A percentile compares a stretch with the other conserved stretches of the same genome.
These are phyloP conservation scores for Plotosus lineatus DNA, from an alignment of 2,113 vertebrate species.

Conservation along the genomic window DNA sequence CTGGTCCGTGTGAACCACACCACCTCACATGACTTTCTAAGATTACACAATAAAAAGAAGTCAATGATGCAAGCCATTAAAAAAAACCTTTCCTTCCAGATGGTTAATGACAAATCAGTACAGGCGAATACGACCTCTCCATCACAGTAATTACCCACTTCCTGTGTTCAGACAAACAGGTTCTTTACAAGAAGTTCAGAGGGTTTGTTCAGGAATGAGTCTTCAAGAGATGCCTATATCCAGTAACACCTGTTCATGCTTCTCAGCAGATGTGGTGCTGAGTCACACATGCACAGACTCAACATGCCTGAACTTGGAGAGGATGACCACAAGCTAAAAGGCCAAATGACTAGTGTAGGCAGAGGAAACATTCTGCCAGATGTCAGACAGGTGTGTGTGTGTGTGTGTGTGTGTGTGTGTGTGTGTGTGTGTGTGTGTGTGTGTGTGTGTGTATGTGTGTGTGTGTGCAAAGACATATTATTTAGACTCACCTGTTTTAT, in stretches of 20 bases:
- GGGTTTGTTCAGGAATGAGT: slow-evolving; percentile 4
- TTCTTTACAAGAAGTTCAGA: slow-evolving; percentile 19
- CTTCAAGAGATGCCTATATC: slow-evolving; percentile 9
- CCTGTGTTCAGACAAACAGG: background rate
- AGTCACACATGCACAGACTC: slow-evolving; percentile 16
- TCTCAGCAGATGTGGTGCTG: slow-evolving; percentile 47
- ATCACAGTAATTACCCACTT: slow-evolving; percentile 34
- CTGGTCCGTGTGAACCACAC: background rate
- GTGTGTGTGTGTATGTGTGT: background rate
- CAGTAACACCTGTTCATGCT: slow-evolving; percentile 63
- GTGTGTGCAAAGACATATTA: slow-evolving; percentile 66
- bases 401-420: slow-evolving; percentile 22
- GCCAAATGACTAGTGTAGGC: slow-evolving; percentile 56
- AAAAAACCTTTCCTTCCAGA: background rate
- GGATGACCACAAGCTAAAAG: slow-evolving; percentile 55
- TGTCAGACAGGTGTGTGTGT: slow-evolving; percentile 22
- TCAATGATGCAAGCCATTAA: background rate
- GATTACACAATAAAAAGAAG: background rate
- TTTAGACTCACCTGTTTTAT: slow-evolving; percentile 80
- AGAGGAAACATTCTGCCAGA: slow-evolving; percentile 30
- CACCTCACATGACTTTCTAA: background rate
- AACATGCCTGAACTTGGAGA: slow-evolving; percentile 58
- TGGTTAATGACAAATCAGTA: background rate
- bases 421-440: slow-evolving; percentile 2
- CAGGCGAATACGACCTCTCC: slow-evolving; percentile 33